Evolutionary conservation across 2,113 vertebrate species (phyloP).

Genomic region (Mugil cephalus): DNA sequence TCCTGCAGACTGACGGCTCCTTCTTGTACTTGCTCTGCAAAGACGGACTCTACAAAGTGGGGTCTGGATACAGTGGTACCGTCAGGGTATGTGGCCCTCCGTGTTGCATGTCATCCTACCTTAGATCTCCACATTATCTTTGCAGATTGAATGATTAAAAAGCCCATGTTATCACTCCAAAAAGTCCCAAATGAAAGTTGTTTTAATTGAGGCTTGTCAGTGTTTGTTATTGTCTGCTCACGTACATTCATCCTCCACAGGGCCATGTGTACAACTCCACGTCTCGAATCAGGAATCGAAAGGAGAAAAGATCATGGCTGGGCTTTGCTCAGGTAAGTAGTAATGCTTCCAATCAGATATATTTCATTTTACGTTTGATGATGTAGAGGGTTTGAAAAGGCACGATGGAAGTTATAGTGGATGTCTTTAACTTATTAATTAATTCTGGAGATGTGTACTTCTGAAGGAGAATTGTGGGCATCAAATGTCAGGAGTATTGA

Average conservation of each 20-base stretch:
- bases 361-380: not conserved
- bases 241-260: slow-evolving; percentile 77
- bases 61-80: slow-evolving; percentile 98
- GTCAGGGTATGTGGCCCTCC: slow-evolving; percentile 88
- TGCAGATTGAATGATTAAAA: too few species aligned
- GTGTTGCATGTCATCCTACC: not conserved
- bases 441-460: too few species aligned
- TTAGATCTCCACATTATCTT: too few species aligned
- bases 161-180: too few species aligned
- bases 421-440: too few species aligned
- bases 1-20: slow-evolving; percentile 97
- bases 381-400: too few species aligned
- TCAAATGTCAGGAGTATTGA: too few species aligned
- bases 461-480: too few species aligned
- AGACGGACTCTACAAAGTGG: slow-evolving; percentile 98
- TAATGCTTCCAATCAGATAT: too few species aligned
- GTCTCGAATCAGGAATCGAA: slow-evolving; percentile 96
- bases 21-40: slow-evolving; percentile 98
- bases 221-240: slow-evolving; percentile 17
- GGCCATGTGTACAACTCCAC: slow-evolving; percentile 99
- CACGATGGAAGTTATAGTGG: too few species aligned
- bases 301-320: slow-evolving; percentile 97
- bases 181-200: too few species aligned
- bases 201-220: not conserved
- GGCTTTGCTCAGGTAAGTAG: slow-evolving; percentile 95